These are phyloP conservation scores for Macroglossus sobrinus DNA, from an alignment of 2,113 vertebrate species.

Conservation along the genomic window DNA sequence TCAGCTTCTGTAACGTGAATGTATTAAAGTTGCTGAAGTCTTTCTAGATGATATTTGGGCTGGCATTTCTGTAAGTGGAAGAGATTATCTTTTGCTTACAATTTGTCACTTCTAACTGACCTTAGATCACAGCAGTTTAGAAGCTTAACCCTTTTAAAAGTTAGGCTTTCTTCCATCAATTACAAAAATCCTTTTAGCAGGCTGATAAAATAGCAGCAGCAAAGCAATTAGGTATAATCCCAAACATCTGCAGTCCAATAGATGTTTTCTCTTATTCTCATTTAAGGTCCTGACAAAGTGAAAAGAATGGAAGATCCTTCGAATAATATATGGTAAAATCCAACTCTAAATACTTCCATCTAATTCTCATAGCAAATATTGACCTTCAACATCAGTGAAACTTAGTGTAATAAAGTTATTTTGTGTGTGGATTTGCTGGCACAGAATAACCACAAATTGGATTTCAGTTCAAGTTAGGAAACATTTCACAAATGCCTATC, in stretches of 20 bases:
- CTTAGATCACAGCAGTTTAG: slow-evolving; percentile 57
- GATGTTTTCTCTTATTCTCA: slow-evolving; percentile 3
- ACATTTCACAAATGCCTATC: background rate
- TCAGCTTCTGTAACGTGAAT: slow-evolving; percentile 35
- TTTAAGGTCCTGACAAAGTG: background rate
- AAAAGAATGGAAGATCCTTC: background rate
- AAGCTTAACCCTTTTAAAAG: slow-evolving; percentile 62
- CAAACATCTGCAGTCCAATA: slow-evolving; percentile 45
- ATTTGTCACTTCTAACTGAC: slow-evolving; percentile 62
- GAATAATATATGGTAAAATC: background rate
- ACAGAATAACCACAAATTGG: slow-evolving; percentile 23
- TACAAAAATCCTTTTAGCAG: slow-evolving; percentile 53
- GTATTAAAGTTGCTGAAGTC: slow-evolving; percentile 47
- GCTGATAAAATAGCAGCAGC: slow-evolving; percentile 55
- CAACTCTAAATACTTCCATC: background rate
- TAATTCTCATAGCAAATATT: background rate
- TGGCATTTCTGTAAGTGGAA: slow-evolving; percentile 60
- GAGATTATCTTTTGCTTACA: slow-evolving; percentile 63
- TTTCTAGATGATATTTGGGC: slow-evolving; percentile 60
- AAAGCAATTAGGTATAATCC: slow-evolving; percentile 61
- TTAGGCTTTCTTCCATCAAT: slow-evolving; percentile 46
- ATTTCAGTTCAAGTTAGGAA: slow-evolving; percentile 48
- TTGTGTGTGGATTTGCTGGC: background rate
- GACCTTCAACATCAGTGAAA: background rate
- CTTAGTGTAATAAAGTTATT: background rate